phyloP scores from a whole-genome alignment of 2,113 vertebrate species.

The Lasiurus cinereus region DNA sequence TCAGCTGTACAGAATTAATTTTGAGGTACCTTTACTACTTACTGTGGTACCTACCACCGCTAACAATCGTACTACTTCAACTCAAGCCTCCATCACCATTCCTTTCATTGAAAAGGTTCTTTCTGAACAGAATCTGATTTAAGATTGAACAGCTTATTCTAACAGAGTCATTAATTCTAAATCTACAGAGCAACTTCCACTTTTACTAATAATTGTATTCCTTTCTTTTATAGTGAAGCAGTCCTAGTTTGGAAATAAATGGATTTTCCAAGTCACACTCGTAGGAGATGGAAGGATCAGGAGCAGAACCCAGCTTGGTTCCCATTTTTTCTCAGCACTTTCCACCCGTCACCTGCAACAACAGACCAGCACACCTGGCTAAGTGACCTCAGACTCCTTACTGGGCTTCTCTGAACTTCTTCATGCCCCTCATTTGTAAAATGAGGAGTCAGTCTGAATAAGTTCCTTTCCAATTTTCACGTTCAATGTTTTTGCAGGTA shows the following conservation, averaged over 20 bases:
- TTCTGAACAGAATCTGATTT: not conserved
- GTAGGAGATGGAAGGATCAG: not conserved
- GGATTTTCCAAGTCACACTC: not conserved
- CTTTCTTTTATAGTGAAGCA: not conserved
- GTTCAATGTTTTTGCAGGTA: not conserved
- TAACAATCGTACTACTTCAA: not conserved
- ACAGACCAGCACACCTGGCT: not conserved
- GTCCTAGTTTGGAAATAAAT: not conserved
- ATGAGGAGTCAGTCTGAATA: not conserved
- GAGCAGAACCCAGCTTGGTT: not conserved
- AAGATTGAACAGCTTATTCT: not conserved
- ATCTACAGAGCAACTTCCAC: not conserved
- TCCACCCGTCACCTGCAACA: not conserved
- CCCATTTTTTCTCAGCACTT: not conserved
- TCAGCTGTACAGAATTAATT: not conserved
- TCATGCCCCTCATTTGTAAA: not conserved
- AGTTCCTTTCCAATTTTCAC: not conserved
- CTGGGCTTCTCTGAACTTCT: not conserved
- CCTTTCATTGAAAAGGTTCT: not conserved
- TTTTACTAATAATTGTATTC: not conserved
- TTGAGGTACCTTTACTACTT: not conserved
- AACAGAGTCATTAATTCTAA: not conserved
- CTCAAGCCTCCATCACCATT: not conserved
- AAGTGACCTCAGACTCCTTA: not conserved
- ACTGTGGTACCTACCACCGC: not conserved